Conservation (phyloP, 2,797 vertebrate species). For the Limnodromus scolopaceus region DNA sequence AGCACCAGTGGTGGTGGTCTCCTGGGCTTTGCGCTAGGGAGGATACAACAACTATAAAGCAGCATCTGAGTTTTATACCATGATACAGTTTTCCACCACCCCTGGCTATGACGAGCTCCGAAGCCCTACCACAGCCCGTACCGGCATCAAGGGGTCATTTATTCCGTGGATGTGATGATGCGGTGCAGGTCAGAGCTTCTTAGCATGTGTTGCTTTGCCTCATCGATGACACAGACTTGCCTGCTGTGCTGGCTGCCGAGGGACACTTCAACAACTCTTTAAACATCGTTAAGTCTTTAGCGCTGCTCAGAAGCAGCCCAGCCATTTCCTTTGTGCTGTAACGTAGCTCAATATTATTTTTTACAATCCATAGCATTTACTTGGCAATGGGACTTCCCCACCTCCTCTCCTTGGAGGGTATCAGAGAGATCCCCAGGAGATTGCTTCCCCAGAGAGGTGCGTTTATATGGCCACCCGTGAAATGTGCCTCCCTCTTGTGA, state of each 20-base stretch:
- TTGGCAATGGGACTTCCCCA: neutral
- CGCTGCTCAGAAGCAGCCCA: neutral
- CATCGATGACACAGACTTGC: neutral
- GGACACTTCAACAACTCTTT: neutral
- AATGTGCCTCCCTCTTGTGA: neutral
- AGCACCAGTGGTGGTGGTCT: neutral
- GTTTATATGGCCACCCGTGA: fast-evolving
- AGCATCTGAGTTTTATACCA: neutral
- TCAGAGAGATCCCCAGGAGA: neutral
- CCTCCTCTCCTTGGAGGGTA: neutral
- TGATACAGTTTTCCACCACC: neutral
- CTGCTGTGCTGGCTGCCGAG: neutral
- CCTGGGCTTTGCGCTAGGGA: neutral
- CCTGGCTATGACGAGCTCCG: neutral
- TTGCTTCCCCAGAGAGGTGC: neutral
- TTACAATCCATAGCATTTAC: neutral
- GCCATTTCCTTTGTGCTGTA: neutral
- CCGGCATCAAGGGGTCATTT: neutral
- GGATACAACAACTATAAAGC: neutral
- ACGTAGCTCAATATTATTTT: neutral
- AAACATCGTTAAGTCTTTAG: neutral
- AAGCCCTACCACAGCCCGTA: neutral
- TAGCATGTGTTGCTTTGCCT: neutral
- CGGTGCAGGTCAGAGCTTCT: neutral
- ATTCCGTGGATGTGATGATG: neutral